Base-by-base conservation (phyloP, 2,113 vertebrate genomes). In the Pseudopodoces humilis region DNA sequence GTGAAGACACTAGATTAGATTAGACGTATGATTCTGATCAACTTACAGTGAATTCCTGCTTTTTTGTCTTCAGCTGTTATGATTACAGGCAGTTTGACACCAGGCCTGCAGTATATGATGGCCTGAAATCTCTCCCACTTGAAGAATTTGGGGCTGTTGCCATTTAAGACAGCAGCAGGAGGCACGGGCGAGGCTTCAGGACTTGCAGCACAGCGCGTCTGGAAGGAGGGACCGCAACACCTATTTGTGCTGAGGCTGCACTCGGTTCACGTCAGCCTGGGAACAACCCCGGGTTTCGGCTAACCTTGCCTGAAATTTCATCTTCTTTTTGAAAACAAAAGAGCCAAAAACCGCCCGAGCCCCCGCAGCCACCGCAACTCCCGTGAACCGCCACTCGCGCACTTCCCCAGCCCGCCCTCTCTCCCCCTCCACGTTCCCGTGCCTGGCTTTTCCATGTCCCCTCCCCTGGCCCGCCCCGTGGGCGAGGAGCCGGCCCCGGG, bases 181-280 rank as follows among this genome's bases (percentile, higher is more conserved):
- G 24, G 44, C 19, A 37, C 9, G 9, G 33, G 9, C 2, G 13
- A 23, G 23, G 37, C n/a, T 65, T n/a, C 2, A 25, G 13, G 17
- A 20, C 10, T 3, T 0, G 12, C 23, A 11, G n/a, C 50, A 24
- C 2, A 1, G 55, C 1, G 20, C 41, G 15, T 6, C 30, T 18
- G 55, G 20, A 52, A 43, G 33, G 16, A 72, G 6, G 21, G 22
- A 21, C 15, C 0, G 2, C 10, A 28, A 16, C 35, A 50, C 24
- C 19, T 31, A 7, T 10, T 27, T 27, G 18, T 25, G 33, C 39
- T 16, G 62, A 12, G 11, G 14, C 39, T 7, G 53, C 46, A 1
- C 44, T 39, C 3, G 16, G 13, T 11, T 71, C 25, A 3, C 4
- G 23, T 7, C 55, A 65, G 25, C 49, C 27, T 2, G 39, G 35